Evolutionary conservation across 1,140 invertebrate species (phyloP).

Genomic region (Drosophila leontia): DNA sequence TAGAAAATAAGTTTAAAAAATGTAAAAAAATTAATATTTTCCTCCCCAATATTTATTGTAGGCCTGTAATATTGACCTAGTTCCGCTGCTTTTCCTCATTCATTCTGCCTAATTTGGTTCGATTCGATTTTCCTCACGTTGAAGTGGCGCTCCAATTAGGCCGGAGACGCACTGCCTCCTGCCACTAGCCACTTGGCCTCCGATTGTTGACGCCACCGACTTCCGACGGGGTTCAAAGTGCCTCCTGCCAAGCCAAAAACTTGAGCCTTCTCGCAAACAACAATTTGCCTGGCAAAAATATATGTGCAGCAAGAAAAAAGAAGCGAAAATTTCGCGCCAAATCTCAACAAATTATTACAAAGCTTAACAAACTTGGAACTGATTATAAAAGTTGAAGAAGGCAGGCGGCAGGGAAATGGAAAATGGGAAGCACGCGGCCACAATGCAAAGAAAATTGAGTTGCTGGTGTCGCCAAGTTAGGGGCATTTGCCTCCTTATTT

Average conservation of each 20-base stretch:
- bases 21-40: not conserved
- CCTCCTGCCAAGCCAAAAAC: slow-evolving; percentile 25
- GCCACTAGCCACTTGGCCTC: slow-evolving; percentile 4
- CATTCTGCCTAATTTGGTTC: slow-evolving; percentile 21
- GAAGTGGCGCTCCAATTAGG: slow-evolving; percentile 44
- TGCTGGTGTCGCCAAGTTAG: slow-evolving; percentile 29
- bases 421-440: slow-evolving; percentile 33
- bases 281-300: slow-evolving; percentile 33
- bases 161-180: slow-evolving; percentile 27
- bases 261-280: slow-evolving; percentile 21
- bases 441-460: slow-evolving; percentile 48
- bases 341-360: slow-evolving; percentile 80
- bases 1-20: not conserved
- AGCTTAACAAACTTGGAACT: slow-evolving; percentile 79
- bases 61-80: not conserved
- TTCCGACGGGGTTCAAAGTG: slow-evolving; percentile 35
- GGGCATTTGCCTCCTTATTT: slow-evolving; percentile 3
- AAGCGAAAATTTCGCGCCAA: slow-evolving; percentile 68
- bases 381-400: slow-evolving; percentile 73
- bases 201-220: slow-evolving; percentile 19
- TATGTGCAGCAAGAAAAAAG: slow-evolving; percentile 12
- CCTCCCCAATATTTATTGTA: too few species aligned
- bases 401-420: slow-evolving; percentile 13
- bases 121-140: slow-evolving; percentile 27
- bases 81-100: not conserved